Base-by-base conservation (phyloP, 2,113 vertebrate species). In the Haplochromis burtoni region DNA sequence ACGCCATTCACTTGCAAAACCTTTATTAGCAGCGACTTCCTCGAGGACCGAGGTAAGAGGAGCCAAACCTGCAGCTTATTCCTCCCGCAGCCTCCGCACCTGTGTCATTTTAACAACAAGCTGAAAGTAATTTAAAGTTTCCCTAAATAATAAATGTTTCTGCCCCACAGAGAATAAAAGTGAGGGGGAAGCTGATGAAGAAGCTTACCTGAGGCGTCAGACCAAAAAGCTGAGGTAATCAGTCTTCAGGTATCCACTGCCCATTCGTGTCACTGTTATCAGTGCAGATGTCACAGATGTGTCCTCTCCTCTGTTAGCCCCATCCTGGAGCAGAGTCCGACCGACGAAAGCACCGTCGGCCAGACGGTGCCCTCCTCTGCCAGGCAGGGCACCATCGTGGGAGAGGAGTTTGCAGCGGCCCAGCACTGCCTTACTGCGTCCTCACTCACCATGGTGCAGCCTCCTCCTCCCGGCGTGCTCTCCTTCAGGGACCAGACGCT, bases 221-320 rank as follows among this genome's bases (percentile, higher is more conserved):
- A 11, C 87, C 8, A 97, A 94, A 19, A 97, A 98, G 85, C 95
- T 97, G 54, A 98, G 98, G 98, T 99, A 97, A 47, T 29, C 55
- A n/a, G 16, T 45, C 10, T 59, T 59, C 40, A 29, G 71, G 16
- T 78, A 19, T 78, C 16, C 26, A 49, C 71, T 5, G 16, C 45
- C 26, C 7, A 29, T 31, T 31, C 1, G 26, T 49, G 26, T 51
- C 26, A 31, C 42, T 19, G 26, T 51, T 51, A n/a, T n/a, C 11
- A 78, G 45, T 31, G 45, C 45, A 80, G n/a, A 16, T 53, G 31
- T 55, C 51, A 80, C 9, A 24, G 33, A 80, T 55, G n/a, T 55
- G n/a, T 14, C 16, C 12, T 26, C 2, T n/a, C 4, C 33, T 11
- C 17, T 21, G 8, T 0, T 88, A 99, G 98, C 86, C 96, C 96